A percentile compares a stretch with the other conserved stretches of the same genome.
These are phyloP conservation scores for Kradibia gibbosae DNA, from an alignment of 1,140 invertebrate species.

Conservation along the genomic window DNA sequence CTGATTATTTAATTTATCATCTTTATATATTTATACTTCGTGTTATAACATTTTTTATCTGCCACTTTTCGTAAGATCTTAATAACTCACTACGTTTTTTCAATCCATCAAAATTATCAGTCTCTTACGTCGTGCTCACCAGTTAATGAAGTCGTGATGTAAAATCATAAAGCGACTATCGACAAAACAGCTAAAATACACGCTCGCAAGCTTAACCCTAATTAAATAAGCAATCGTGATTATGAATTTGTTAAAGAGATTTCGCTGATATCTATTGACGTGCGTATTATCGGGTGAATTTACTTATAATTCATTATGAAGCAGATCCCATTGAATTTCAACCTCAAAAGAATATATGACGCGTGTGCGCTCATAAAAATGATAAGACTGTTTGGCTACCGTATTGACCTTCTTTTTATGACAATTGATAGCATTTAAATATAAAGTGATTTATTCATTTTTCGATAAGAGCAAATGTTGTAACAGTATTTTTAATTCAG, in stretches of 20 bases:
- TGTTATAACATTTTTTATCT: neutral
- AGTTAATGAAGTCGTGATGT: neutral
- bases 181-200: neutral
- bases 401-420: neutral
- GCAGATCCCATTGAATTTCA: constrained; percentile 4
- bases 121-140: neutral
- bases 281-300: neutral
- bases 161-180: neutral
- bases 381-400: constrained; percentile 22
- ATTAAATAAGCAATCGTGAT: neutral
- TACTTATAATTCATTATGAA: neutral
- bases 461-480: constrained; percentile 22
- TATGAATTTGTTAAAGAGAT: neutral
- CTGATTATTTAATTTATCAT: neutral
- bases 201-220: neutral
- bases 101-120: constrained; percentile 10
- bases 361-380: neutral
- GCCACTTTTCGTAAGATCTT: neutral
- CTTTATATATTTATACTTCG: neutral
- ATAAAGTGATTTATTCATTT: constrained; percentile 33
- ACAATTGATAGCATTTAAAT: constrained; percentile 33
- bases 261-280: neutral
- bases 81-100: neutral
- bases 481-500: neutral
- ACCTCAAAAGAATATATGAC: neutral